Conservation (phyloP, 2,888 invertebrate genomes). For the Drosophila stalkeri region DNA sequence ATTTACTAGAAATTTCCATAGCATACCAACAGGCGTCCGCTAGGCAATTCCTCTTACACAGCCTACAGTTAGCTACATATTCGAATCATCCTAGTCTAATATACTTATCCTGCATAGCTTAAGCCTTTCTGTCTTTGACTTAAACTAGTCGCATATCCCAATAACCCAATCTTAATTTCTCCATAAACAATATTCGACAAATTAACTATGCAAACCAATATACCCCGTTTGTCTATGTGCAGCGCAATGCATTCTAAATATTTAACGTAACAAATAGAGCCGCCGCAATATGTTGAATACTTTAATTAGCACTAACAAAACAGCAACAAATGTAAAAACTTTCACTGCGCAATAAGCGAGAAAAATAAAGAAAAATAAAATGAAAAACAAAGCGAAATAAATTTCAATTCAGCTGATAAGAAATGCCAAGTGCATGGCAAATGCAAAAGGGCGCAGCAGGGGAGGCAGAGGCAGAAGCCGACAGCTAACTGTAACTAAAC, state of each 20-base stretch:
- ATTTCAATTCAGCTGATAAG: constrained; percentile 43
- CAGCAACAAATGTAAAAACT: constrained; percentile 56
- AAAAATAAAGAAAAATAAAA: constrained; percentile 29
- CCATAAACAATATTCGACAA: background rate
- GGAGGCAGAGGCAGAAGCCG: background rate
- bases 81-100: background rate
- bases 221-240: background rate
- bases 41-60: background rate
- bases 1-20: background rate
- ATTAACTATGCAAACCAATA: background rate
- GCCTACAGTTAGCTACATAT: background rate
- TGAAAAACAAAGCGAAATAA: constrained; percentile 37
- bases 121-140: no score
- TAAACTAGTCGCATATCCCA: no score
- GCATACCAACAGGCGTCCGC: constrained; percentile 32
- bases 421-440: constrained; percentile 47
- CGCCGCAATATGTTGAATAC: constrained; percentile 28
- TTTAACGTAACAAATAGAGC: constrained; percentile 14
- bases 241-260: constrained; percentile 20
- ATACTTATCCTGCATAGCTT: background rate
- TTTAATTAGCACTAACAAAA: constrained; percentile 37
- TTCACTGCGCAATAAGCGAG: constrained; percentile 77
- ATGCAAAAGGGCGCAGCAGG: constrained; percentile 11
- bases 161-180: no score
- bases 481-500: constrained; percentile 25